Evolutionary conservation across 1,140 invertebrate species (phyloP).

Genomic region (Drosophila busckii): DNA sequence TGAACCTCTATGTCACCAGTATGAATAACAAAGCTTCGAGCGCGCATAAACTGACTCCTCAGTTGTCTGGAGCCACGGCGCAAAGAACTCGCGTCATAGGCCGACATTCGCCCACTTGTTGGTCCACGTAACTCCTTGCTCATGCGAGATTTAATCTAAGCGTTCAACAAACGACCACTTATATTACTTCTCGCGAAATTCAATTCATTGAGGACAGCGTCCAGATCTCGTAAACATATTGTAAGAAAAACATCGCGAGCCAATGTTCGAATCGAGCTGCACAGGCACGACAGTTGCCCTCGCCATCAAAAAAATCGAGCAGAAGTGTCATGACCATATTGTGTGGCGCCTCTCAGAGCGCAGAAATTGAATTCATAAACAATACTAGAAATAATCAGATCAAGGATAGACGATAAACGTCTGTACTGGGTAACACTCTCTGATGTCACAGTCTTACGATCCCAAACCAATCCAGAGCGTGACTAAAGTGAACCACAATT

Average conservation of each 20-base stretch:
- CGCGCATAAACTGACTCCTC: slow-evolving; percentile 28
- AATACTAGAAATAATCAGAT: slow-evolving; percentile 41
- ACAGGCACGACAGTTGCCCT: too few species aligned
- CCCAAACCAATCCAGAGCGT: slow-evolving; percentile 57
- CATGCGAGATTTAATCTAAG: slow-evolving; percentile 64
- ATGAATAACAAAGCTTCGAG: slow-evolving; percentile 79
- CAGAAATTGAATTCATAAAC: slow-evolving; percentile 39
- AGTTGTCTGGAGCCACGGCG: slow-evolving; percentile 61
- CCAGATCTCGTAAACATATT: slow-evolving; percentile 47
- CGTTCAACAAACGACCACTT: slow-evolving; percentile 17
- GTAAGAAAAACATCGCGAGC: slow-evolving; percentile 5
- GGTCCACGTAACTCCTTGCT: slow-evolving; percentile 33
- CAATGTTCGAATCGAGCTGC: slow-evolving; percentile 21
- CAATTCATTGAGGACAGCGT: slow-evolving; percentile 4
- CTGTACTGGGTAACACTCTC: slow-evolving; percentile 50
- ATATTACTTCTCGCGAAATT: slow-evolving; percentile 33
- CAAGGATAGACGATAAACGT: slow-evolving; percentile 43
- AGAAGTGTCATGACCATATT: too few species aligned
- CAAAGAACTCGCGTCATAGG: slow-evolving; percentile 35
- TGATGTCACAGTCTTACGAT: slow-evolving; percentile 35
- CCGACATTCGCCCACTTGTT: slow-evolving; percentile 43
- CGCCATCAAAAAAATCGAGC: too few species aligned
- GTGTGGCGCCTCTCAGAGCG: too few species aligned
- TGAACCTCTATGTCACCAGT: slow-evolving; percentile 84
- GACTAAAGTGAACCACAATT: slow-evolving; percentile 47